These are phyloP conservation scores for Xylota segnis DNA, from an alignment of 2,888 invertebrate species.

Conservation along the genomic window DNA sequence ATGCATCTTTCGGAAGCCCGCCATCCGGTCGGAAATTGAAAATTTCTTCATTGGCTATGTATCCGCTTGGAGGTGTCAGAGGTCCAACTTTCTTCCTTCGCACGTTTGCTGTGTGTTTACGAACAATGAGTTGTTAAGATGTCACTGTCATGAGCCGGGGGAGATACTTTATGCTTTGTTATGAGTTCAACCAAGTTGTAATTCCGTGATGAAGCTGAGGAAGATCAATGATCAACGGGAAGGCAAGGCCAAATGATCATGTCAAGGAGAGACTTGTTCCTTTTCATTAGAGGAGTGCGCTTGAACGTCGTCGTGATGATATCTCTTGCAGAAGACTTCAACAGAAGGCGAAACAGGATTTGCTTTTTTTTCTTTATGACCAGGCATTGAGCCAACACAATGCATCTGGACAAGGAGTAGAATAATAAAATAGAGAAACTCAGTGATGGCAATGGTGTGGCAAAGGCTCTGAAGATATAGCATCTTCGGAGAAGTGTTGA, in stretches of 20 bases:
- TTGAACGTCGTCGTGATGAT: neutral
- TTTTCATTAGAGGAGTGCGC: neutral
- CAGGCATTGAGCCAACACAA: too few species aligned
- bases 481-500: too few species aligned
- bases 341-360: too few species aligned
- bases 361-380: too few species aligned
- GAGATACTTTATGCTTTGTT: neutral
- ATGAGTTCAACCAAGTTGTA: conserved; percentile 31
- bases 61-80: conserved; percentile 61
- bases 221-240: neutral
- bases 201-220: conserved; percentile 32
- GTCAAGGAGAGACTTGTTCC: neutral
- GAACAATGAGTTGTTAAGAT: conserved; percentile 50
- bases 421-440: too few species aligned
- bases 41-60: conserved; percentile 21
- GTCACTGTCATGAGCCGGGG: conserved; percentile 45
- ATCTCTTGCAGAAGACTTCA: neutral
- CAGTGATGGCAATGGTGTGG: too few species aligned
- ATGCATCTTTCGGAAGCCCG: conserved; percentile 24
- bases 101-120: conserved; percentile 33
- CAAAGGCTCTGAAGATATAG: too few species aligned
- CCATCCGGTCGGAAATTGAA: conserved; percentile 39
- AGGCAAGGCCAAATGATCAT: neutral
- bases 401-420: too few species aligned
- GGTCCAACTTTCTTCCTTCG: conserved; percentile 67